A percentile compares a stretch with the other conserved stretches of the same genome.
Evolutionary conservation across 2,888 invertebrate species (phyloP).

Genomic region (Dromius quadrimaculatus): DNA sequence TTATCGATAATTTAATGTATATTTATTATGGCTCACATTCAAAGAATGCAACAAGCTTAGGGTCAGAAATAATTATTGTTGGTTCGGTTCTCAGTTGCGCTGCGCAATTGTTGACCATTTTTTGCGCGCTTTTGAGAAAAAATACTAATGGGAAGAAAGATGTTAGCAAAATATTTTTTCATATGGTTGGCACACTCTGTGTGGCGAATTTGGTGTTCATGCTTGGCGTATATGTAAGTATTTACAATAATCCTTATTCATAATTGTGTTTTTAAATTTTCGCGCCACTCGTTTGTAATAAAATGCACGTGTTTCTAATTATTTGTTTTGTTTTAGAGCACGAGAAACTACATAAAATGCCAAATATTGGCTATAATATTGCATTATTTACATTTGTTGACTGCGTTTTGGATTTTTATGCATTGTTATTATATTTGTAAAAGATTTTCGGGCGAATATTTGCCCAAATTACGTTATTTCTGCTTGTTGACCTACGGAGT

Average conservation of each 20-base stretch:
- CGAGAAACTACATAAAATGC: constrained; percentile 74
- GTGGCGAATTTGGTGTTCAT: constrained; percentile 75
- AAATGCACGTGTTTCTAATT: background rate
- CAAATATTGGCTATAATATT: constrained; percentile 75
- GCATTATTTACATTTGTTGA: constrained; percentile 78
- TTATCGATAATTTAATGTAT: constrained; percentile 80
- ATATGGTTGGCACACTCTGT: constrained; percentile 73
- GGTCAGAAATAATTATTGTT: constrained; percentile 67
- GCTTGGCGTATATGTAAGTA: constrained; percentile 74
- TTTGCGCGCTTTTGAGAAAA: constrained; percentile 65
- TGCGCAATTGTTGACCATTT: constrained; percentile 68
- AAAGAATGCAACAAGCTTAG: constrained; percentile 69
- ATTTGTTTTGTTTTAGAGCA: constrained; percentile 68
- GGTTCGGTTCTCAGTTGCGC: constrained; percentile 68
- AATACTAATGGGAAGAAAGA: constrained; percentile 62
- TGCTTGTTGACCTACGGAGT: constrained; percentile 74
- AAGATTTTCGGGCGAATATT: constrained; percentile 66
- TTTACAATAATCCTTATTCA: background rate
- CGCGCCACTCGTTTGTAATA: too few species aligned
- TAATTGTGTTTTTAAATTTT: constrained; percentile 9
- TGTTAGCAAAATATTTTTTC: constrained; percentile 72
- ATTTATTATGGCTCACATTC: constrained; percentile 74
- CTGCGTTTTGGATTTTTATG: constrained; percentile 78
- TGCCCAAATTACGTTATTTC: constrained; percentile 71
- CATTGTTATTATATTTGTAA: constrained; percentile 75